Conservation (phyloP, 2,888 invertebrate genomes). For the Pantelozetes paolii region DNA sequence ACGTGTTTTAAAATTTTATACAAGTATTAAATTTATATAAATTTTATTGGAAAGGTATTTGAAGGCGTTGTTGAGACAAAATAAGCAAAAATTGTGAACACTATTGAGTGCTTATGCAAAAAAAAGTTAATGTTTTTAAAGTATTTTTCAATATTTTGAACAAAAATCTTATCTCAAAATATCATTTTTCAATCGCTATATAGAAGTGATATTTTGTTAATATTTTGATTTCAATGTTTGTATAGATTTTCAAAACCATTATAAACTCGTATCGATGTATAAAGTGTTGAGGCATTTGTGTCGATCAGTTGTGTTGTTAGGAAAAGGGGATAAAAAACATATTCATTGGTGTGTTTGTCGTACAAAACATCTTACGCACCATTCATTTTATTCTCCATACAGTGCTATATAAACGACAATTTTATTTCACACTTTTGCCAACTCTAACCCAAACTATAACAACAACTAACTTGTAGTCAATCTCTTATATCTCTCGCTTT, state of each 20-base stretch:
- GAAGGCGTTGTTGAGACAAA: not conserved
- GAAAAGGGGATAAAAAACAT: not conserved
- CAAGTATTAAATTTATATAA: not conserved
- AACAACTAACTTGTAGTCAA: conserved; percentile 3
- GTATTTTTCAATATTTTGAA: too few species aligned
- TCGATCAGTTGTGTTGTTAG: not conserved
- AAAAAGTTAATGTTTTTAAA: too few species aligned
- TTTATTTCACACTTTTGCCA: conserved; percentile 20
- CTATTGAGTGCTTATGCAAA: too few species aligned
- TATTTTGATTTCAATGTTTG: too few species aligned
- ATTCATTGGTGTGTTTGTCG: not conserved
- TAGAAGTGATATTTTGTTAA: too few species aligned
- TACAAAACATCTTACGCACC: not conserved
- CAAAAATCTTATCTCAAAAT: not conserved
- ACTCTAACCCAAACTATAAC: too few species aligned
- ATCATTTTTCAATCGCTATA: too few species aligned
- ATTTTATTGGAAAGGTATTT: not conserved
- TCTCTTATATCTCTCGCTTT: not conserved
- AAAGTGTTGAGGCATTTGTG: conserved; percentile 12
- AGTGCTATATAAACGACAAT: conserved; percentile 19
- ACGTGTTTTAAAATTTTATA: conserved; percentile 2
- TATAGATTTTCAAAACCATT: too few species aligned
- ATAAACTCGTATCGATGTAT: not conserved
- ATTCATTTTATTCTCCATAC: conserved; percentile 10
- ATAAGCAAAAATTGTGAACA: too few species aligned